phyloP scores from a whole-genome alignment of 2,797 vertebrate species.

The Sebastiscus albofasciatus region DNA sequence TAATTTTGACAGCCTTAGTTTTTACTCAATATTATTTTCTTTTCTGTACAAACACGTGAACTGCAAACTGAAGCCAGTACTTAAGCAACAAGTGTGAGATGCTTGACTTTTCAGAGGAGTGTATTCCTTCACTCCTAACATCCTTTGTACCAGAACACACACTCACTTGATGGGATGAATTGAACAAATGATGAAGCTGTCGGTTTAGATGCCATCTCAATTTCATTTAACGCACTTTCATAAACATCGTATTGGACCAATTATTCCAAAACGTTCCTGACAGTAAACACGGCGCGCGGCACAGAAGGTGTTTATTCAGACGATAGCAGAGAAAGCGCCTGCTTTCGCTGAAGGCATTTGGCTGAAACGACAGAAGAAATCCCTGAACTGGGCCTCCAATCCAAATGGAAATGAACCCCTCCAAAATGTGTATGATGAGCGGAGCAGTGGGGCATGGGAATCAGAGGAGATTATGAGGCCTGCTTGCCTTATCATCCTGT shows the following conservation, averaged over 20 bases:
- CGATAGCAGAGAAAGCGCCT: slow-evolving; percentile 45
- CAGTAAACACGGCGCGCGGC: slow-evolving; percentile 36
- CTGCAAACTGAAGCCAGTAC: not conserved
- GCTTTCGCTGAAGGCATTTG: slow-evolving; percentile 44
- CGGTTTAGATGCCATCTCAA: slow-evolving; percentile 11
- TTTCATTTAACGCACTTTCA: slow-evolving; percentile 39
- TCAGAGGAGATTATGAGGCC: slow-evolving; percentile 63
- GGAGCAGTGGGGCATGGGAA: slow-evolving; percentile 28
- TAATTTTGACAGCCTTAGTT: too few species aligned
- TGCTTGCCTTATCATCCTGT: slow-evolving; percentile 60
- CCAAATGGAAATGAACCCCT: slow-evolving; percentile 57
- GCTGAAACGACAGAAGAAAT: slow-evolving; percentile 56
- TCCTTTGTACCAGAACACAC: not conserved
- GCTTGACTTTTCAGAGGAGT: slow-evolving; percentile 5
- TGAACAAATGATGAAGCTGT: slow-evolving; percentile 22
- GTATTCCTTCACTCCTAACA: slow-evolving; percentile 12
- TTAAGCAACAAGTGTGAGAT: not conserved
- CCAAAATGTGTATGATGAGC: slow-evolving; percentile 45
- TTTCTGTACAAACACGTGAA: not conserved
- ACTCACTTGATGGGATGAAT: slow-evolving; percentile 1
- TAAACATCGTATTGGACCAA: slow-evolving; percentile 36
- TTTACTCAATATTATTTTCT: not conserved
- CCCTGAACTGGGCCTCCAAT: slow-evolving; percentile 50
- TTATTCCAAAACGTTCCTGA: slow-evolving; percentile 30
- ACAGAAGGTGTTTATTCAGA: slow-evolving; percentile 43